Conservation (phyloP, 2,888 invertebrate genomes). For the Archips crataeganus region DNA sequence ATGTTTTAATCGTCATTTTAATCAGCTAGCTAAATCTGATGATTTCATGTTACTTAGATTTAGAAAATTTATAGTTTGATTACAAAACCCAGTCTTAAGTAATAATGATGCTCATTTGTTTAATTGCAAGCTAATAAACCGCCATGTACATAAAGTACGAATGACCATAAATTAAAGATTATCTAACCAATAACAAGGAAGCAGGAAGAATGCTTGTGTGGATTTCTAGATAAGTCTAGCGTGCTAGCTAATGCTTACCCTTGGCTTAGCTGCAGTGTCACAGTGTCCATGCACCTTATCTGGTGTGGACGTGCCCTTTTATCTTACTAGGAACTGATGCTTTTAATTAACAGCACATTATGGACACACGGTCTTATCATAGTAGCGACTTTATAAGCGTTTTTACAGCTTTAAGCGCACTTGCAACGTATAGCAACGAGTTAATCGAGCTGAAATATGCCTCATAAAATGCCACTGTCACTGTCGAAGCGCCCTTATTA, state of each 20-base stretch:
- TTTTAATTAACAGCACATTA: conserved; percentile 45
- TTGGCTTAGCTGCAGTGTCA: conserved; percentile 46
- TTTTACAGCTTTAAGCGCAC: background rate
- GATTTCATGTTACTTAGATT: too few relatives aligned
- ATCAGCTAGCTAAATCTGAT: too few relatives aligned
- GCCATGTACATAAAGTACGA: background rate
- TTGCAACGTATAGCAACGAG: background rate
- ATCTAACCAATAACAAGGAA: conserved; percentile 39
- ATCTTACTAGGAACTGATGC: conserved; percentile 45
- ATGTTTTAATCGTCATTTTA: too few relatives aligned
- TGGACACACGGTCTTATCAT: background rate
- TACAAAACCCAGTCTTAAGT: background rate
- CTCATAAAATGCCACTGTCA: background rate
- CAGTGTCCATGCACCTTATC: conserved; percentile 48
- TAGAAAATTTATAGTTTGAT: background rate
- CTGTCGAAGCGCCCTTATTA: background rate
- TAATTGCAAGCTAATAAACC: conserved; percentile 10
- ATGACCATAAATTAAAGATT: conserved; percentile 28
- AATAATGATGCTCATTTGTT: conserved; percentile 5
- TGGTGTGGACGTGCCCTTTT: conserved; percentile 42
- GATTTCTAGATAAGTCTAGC: conserved; percentile 18
- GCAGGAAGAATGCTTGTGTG: conserved; percentile 34
- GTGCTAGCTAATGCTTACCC: conserved; percentile 45
- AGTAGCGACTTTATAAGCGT: background rate
- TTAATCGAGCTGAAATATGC: background rate